Evolutionary conservation across 2,113 vertebrate species (phyloP).

Genomic region (Murina feae): DNA sequence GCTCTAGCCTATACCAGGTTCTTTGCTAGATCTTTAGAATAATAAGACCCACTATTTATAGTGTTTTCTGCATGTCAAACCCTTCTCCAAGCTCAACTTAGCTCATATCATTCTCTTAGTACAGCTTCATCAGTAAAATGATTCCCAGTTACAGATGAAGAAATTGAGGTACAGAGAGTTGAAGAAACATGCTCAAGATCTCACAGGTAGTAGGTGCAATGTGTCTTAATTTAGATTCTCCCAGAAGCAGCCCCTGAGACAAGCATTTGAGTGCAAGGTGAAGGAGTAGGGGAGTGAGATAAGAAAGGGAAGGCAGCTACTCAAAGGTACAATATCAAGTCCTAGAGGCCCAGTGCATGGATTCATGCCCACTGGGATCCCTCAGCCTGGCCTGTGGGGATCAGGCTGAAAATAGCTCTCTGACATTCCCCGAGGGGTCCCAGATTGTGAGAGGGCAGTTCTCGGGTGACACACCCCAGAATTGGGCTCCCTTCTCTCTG

Average conservation of each 20-base stretch:
- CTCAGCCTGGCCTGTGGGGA: no score
- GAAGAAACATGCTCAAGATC: background rate
- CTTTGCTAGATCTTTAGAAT: background rate
- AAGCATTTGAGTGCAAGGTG: background rate
- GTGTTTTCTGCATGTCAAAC: background rate
- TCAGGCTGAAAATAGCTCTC: no score
- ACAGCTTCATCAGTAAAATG: background rate
- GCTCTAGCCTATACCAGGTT: background rate
- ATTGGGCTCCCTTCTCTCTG: no score
- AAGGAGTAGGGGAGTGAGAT: background rate
- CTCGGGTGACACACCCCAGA: no score
- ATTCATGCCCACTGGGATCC: no score
- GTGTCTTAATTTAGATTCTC: background rate
- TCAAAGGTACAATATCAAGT: background rate
- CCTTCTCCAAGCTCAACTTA: background rate
- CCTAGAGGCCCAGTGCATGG: no score
- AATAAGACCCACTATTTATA: background rate
- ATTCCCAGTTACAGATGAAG: background rate
- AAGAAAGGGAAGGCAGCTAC: background rate
- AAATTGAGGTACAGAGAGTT: background rate
- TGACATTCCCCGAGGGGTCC: no score
- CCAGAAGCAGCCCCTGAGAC: background rate
- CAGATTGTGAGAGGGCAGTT: no score
- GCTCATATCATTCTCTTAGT: background rate
- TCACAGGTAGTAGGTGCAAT: background rate